Evolutionary conservation across 2,797 vertebrate genomes (phyloP), one percentile per base, ranked within the genome.

Genomic region (Nannoperca obscura): DNA sequence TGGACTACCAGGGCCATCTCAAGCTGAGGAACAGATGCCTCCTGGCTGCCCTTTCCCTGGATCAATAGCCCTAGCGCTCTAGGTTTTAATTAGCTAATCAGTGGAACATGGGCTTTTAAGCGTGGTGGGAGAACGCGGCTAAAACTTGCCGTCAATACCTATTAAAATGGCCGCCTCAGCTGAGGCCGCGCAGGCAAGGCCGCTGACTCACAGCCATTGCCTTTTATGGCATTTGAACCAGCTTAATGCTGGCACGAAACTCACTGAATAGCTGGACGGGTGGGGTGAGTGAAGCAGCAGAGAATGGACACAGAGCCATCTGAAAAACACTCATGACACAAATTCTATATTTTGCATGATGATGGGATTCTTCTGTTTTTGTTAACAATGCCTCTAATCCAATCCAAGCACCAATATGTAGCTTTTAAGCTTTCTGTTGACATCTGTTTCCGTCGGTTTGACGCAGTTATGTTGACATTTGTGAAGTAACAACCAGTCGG

Each of bases 81-180:
- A 77, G 83, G 91, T 91, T 94, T 95, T 95, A 94, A 95, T 94
- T 93, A 94, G 94, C 92, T 94, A 92, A 95, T 95, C 93, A 95
- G 91, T 90, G 78, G 78, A 93, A 94, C 94, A 93, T 87, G 89
- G 87, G 92, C 93, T 93, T 93, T 94, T 93, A 93, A 93, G 86
- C 81, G 72, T 57, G 86, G 82, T 70, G 88, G 85, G 83, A 92
- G 87, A 90, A 86, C 53, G 67, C 24, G 54, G 87, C 83, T 92
- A 84, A 92, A 93, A 84, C 86, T 81, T 53, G 85, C 20, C 54
- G 74, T 95, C 94, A 89, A 94, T 94, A 94, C 78, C 92, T 82
- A 93, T 95, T 94, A 94, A 88, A 92, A 90, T 70, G 78, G 76
- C 76, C 44, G 53, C 84, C 71, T 87, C 79, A 67, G 90, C 84